A percentile compares a stretch with the other conserved stretches of the same genome.
phyloP scores from a whole-genome alignment of 2,113 vertebrate genomes.

The Crotophaga sulcirostris region DNA sequence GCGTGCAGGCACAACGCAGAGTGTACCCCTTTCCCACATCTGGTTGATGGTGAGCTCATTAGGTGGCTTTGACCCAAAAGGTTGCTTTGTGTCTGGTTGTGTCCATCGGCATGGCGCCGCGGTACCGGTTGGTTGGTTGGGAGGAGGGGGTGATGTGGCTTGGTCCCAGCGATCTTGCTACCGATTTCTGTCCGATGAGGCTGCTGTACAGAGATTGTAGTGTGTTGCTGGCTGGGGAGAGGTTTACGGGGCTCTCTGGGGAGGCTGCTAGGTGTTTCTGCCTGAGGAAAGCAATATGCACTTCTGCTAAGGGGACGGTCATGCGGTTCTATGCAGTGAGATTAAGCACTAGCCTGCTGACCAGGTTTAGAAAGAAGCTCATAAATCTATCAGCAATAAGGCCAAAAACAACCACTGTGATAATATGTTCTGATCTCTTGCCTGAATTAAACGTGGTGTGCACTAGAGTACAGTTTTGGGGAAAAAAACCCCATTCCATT shows the following conservation, averaged over 20 bases:
- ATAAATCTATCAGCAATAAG: not conserved
- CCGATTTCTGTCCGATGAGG: not conserved
- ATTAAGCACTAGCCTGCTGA: not conserved
- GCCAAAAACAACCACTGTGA: not conserved
- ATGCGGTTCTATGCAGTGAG: not conserved
- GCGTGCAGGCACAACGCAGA: not conserved
- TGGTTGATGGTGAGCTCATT: not conserved
- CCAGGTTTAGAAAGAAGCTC: not conserved
- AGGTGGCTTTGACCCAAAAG: not conserved
- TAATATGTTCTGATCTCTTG: not conserved
- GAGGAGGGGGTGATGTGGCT: not conserved
- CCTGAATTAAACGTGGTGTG: not conserved
- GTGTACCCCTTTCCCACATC: not conserved
- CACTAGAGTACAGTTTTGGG: not conserved
- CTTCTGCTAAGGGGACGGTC: not conserved
- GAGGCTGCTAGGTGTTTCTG: not conserved
- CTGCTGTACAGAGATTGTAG: rapidly evolving
- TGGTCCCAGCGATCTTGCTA: not conserved
- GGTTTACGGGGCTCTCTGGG: rapidly evolving
- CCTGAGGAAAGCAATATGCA: rapidly evolving
- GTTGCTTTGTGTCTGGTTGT: not conserved
- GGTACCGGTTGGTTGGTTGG: not conserved
- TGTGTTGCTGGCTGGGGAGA: not conserved
- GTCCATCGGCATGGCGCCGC: not conserved
- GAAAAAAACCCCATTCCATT: rapidly evolving